Evolutionary conservation across 2,888 invertebrate species (phyloP).

Genomic region (Pasiphila rectangulata): DNA sequence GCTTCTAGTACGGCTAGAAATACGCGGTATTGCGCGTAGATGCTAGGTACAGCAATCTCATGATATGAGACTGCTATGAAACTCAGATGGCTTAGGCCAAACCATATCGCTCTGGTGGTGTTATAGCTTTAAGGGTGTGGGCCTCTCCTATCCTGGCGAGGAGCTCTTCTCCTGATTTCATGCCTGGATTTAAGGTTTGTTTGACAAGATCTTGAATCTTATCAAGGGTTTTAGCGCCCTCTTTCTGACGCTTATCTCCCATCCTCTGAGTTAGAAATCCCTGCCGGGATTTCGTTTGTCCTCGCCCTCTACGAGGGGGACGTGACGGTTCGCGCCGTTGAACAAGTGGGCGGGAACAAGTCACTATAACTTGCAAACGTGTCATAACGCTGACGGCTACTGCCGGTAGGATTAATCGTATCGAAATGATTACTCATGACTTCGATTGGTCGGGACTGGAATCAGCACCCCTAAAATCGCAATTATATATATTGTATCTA

Average conservation of each 20-base stretch:
- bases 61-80: neutral
- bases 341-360: neutral
- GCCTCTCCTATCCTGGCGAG: neutral
- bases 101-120: neutral
- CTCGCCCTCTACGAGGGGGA: slow-evolving; percentile 1
- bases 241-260: neutral
- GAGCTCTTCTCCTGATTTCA: neutral
- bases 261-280: neutral
- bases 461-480: neutral
- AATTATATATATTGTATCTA: no score
- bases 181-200: neutral
- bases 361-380: neutral
- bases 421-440: neutral
- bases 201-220: neutral
- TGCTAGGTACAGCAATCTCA: neutral
- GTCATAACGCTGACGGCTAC: neutral
- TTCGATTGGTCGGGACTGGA: neutral
- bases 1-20: slow-evolving; percentile 14
- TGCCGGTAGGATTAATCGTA: neutral
- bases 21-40: neutral
- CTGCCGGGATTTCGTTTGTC: neutral
- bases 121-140: slow-evolving; percentile 1
- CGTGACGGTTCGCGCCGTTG: neutral
- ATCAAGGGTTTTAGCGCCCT: neutral
- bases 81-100: neutral